phyloP scores from a whole-genome alignment of 2,888 invertebrate species.

The Ceraclea dissimilis region DNA sequence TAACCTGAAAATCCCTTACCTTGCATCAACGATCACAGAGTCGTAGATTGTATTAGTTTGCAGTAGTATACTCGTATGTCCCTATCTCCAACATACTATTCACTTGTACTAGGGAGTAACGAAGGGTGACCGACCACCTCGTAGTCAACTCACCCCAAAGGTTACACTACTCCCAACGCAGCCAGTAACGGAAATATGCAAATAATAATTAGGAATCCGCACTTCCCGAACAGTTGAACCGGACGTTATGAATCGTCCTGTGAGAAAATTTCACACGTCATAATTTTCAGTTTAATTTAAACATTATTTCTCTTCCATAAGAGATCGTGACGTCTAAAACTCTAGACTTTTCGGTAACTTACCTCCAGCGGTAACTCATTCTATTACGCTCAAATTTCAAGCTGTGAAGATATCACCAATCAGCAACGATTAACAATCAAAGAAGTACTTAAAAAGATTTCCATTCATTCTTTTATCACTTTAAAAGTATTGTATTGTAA shows the following conservation, averaged over 20 bases:
- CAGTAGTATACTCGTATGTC: not conserved
- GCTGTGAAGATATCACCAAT: no score
- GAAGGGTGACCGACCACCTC: not conserved
- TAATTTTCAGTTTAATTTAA: slow-evolving; percentile 12
- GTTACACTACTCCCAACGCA: not conserved
- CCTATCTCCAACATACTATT: no score
- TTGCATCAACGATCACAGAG: not conserved
- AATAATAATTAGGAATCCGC: slow-evolving; percentile 23
- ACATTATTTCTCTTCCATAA: no score
- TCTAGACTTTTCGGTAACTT: no score
- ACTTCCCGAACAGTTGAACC: slow-evolving; percentile 12
- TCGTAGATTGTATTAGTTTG: not conserved
- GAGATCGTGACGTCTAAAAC: no score
- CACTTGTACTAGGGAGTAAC: not conserved
- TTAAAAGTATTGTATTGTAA: no score
- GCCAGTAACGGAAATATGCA: slow-evolving; percentile 19
- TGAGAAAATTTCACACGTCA: slow-evolving; percentile 3
- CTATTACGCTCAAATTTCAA: no score
- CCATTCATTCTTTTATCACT: no score
- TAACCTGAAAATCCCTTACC: not conserved
- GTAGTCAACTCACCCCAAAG: not conserved
- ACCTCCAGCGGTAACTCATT: no score
- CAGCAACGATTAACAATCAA: no score
- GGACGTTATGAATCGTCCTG: slow-evolving; percentile 1
- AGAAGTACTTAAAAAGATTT: no score